phyloP scores from a whole-genome alignment of 2,797 vertebrate genomes.

The Argya squamiceps region DNA sequence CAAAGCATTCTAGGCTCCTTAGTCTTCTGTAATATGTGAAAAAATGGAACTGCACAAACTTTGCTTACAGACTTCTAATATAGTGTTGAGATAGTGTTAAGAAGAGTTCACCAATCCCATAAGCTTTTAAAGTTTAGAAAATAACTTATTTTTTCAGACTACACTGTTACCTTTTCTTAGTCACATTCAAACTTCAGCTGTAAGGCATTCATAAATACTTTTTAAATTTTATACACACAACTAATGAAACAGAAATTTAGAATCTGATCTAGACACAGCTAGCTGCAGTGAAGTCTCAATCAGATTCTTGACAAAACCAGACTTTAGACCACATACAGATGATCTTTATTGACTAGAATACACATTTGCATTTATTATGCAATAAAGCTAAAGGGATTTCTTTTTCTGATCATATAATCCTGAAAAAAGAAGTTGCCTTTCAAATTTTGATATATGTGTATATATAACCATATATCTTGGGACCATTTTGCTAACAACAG shows the following conservation, averaged over 20 bases:
- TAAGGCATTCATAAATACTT: too few relatives aligned
- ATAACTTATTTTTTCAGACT: not conserved
- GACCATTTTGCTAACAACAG: not conserved
- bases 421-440: not conserved
- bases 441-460: not conserved
- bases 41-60: not conserved
- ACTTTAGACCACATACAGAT: not conserved
- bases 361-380: not conserved
- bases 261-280: not conserved
- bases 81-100: not conserved
- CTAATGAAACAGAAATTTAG: not conserved
- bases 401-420: not conserved
- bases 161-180: not conserved
- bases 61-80: not conserved
- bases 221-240: not conserved
- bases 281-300: rapidly evolving
- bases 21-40: not conserved
- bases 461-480: not conserved
- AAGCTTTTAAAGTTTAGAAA: not conserved
- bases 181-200: not conserved
- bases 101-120: not conserved
- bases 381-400: not conserved
- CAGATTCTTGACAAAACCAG: not conserved
- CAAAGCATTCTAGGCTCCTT: not conserved
- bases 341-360: not conserved